These are phyloP conservation scores for Nephila pilipes DNA, from an alignment of 1,140 invertebrate species.

Conservation along the genomic window DNA sequence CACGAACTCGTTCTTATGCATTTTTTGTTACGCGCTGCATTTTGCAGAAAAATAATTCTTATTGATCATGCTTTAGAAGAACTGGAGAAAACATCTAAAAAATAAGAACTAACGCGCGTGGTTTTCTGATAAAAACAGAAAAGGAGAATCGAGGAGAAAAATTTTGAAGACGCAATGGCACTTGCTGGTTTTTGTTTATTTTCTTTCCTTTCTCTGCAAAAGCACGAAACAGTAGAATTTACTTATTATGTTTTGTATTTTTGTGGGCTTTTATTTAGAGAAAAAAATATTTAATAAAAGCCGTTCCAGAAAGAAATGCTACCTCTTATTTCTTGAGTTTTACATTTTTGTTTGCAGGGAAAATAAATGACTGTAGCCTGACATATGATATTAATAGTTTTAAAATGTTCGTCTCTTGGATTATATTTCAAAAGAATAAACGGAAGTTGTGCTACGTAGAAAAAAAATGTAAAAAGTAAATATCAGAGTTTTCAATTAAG, in stretches of 20 bases:
- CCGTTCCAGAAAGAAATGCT: not conserved
- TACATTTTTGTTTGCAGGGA: not conserved
- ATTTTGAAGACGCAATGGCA: not conserved
- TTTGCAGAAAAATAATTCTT: not conserved
- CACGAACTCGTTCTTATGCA: not conserved
- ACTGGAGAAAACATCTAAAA: not conserved
- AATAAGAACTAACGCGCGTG: not conserved
- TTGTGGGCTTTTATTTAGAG: not conserved
- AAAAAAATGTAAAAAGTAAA: no score
- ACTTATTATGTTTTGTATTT: not conserved
- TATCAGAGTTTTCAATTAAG: no score
- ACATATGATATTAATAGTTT: constrained; percentile 33
- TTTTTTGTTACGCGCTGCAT: no score
- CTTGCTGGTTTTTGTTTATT: not conserved
- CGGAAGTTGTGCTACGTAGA: no score
- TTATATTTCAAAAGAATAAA: not conserved
- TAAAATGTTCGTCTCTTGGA: not conserved
- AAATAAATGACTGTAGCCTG: not conserved
- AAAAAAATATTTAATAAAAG: constrained; percentile 12
- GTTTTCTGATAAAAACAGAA: constrained; percentile 23
- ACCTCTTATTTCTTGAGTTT: not conserved
- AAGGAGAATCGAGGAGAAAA: not conserved
- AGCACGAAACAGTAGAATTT: not conserved
- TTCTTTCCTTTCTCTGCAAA: not conserved
- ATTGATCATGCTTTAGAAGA: not conserved